phyloP scores from a whole-genome alignment of 2,888 invertebrate genomes.

The Andrena praecox region DNA sequence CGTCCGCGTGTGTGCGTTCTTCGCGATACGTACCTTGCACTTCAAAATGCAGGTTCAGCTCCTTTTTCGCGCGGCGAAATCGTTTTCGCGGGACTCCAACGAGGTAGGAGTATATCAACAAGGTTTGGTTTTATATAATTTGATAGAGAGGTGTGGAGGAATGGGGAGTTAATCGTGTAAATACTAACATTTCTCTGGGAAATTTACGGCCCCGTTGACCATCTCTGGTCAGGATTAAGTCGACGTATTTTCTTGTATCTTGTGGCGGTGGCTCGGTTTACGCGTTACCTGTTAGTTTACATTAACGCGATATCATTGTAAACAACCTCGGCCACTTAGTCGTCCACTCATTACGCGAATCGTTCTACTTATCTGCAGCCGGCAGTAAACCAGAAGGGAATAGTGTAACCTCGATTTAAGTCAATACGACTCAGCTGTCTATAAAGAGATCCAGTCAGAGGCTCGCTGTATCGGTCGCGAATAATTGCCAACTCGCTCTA shows the following conservation, averaged over 20 bases:
- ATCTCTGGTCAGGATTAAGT: too few species aligned
- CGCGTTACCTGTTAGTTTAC: conserved; percentile 15
- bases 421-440: conserved; percentile 14
- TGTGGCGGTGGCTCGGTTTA: conserved; percentile 18
- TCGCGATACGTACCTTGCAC: not conserved
- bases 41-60: too few species aligned
- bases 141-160: too few species aligned
- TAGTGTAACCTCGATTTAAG: conserved; percentile 36
- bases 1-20: conserved; percentile 26
- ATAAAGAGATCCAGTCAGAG: not conserved
- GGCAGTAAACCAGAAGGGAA: conserved; percentile 22
- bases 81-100: not conserved
- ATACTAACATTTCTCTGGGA: too few species aligned
- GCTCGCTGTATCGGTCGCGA: conserved; percentile 5
- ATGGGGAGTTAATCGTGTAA: too few species aligned
- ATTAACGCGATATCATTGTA: conserved; percentile 16
- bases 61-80: not conserved
- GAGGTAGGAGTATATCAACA: not conserved
- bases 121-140: not conserved
- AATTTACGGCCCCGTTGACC: too few species aligned
- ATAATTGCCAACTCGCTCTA: conserved; percentile 20
- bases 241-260: not conserved
- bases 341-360: conserved; percentile 25
- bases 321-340: conserved; percentile 47
- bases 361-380: conserved; percentile 36